phyloP scores from a whole-genome alignment of 2,888 invertebrate species.

The Xestobium rufovillosum region DNA sequence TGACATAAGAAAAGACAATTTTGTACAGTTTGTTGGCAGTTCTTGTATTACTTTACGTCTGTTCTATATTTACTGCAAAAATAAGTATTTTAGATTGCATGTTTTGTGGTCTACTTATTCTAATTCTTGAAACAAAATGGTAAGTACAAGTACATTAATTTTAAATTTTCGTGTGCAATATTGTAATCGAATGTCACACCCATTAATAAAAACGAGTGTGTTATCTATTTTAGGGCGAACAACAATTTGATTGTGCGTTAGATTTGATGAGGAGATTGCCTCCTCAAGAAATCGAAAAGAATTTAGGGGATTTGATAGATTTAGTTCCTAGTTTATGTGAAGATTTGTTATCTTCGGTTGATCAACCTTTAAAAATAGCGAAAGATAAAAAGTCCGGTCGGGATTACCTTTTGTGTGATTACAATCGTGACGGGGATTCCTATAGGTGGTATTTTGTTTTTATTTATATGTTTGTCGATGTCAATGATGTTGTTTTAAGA shows the following conservation, averaged over 20 bases:
- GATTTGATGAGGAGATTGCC: conserved; percentile 98
- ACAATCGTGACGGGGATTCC: conserved; percentile 96
- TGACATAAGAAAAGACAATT: too few species aligned
- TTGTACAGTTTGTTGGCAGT: too few species aligned
- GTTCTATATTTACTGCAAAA: too few species aligned
- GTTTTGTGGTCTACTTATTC: too few species aligned
- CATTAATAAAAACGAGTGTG: conserved; percentile 1
- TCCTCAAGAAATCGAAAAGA: conserved; percentile 98
- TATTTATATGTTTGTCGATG: neutral
- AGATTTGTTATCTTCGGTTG: conserved; percentile 93
- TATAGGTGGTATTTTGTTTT: neutral
- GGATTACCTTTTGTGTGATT: conserved; percentile 97
- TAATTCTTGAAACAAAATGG: too few species aligned
- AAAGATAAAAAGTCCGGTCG: conserved; percentile 91
- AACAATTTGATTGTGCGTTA: conserved; percentile 97
- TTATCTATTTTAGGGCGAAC: conserved; percentile 65
- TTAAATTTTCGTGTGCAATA: too few species aligned
- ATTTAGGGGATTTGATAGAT: conserved; percentile 95
- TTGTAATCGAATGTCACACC: too few species aligned
- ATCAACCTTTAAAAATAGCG: conserved; percentile 97
- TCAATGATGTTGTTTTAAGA: too few species aligned
- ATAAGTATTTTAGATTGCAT: too few species aligned
- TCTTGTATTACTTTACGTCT: too few species aligned
- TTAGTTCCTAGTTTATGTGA: conserved; percentile 93
- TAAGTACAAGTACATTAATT: too few species aligned